Conservation (phyloP, 2,113 vertebrate genomes). For the Cyphomyrus plagiostoma region DNA sequence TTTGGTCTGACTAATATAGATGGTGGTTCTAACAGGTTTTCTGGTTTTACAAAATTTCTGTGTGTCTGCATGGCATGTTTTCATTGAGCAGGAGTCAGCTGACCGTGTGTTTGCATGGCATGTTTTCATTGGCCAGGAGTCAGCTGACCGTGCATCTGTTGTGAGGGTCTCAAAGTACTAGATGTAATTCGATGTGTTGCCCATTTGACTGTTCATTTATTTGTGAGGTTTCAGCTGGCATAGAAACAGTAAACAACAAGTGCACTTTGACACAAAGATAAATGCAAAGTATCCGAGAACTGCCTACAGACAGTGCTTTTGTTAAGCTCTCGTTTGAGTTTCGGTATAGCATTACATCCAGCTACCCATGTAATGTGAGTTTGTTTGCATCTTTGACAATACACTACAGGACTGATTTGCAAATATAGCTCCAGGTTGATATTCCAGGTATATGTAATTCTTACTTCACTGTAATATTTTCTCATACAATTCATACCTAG, state of each 20-base stretch:
- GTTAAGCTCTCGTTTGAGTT: background rate
- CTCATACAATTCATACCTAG: background rate
- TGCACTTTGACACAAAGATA: background rate
- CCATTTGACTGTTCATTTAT: background rate
- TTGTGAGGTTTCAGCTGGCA: background rate
- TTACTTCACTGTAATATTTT: background rate
- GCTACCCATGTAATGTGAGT: background rate
- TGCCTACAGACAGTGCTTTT: background rate
- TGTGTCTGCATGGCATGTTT: background rate
- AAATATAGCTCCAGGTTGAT: background rate
- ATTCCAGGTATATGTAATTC: background rate
- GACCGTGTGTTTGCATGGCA: background rate
- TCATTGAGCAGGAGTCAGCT: background rate
- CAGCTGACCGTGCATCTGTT: background rate
- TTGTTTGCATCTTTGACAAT: background rate
- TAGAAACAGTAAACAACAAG: background rate
- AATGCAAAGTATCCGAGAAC: background rate
- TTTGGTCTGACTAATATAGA: background rate
- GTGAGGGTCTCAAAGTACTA: background rate
- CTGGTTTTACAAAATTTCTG: background rate
- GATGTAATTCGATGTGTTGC: background rate
- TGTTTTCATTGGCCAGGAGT: background rate
- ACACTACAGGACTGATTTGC: background rate
- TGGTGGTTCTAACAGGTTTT: background rate
- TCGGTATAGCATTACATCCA: background rate